Conservation (phyloP, 1,140 invertebrate genomes). For the Panulirus ornatus region DNA sequence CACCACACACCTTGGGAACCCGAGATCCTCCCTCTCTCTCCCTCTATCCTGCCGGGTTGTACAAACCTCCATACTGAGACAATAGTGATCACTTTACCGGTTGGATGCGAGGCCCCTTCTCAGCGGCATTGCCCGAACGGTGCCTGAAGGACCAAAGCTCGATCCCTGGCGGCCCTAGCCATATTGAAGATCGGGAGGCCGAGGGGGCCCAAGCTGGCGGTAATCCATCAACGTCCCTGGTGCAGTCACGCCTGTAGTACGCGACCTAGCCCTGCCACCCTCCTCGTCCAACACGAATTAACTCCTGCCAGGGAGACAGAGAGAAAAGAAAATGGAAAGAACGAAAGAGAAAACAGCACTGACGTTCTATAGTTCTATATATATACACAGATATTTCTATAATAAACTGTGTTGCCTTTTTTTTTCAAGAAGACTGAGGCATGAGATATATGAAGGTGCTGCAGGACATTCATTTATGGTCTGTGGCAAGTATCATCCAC, state of each 20-base stretch:
- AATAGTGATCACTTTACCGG: not conserved
- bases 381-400: too few relatives aligned
- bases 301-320: conserved; percentile 1
- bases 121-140: conserved; percentile 18
- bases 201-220: conserved; percentile 44
- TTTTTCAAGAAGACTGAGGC: too few relatives aligned
- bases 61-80: not conserved
- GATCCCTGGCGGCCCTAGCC: conserved; percentile 59
- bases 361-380: too few relatives aligned
- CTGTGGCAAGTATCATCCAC: too few relatives aligned
- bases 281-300: conserved; percentile 39
- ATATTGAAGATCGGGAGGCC: conserved; percentile 71
- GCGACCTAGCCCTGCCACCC: conserved; percentile 14
- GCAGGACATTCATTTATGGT: too few relatives aligned
- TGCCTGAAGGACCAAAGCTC: conserved; percentile 52
- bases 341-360: not conserved
- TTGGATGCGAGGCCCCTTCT: not conserved
- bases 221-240: conserved; percentile 64
- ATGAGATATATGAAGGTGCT: too few relatives aligned
- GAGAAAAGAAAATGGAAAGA: not conserved
- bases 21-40: not conserved
- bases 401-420: too few relatives aligned
- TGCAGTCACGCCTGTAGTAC: conserved; percentile 61
- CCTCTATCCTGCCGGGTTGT: not conserved
- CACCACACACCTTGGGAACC: not conserved